Evolutionary conservation across 2,797 vertebrate species (phyloP).

Genomic region (Leptatherina wallacei): DNA sequence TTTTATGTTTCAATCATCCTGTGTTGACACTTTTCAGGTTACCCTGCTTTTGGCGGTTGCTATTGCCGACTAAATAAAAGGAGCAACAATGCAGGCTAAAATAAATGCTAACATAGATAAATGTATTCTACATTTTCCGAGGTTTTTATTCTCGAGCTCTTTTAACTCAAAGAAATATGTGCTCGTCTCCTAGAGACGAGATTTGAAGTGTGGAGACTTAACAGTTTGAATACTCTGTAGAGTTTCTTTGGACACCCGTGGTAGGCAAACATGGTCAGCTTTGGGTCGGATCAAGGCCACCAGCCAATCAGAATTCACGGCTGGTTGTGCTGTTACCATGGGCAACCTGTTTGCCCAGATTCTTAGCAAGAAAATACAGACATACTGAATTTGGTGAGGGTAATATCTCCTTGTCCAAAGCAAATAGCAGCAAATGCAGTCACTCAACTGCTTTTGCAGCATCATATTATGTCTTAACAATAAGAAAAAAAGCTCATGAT

Average conservation of each 20-base stretch:
- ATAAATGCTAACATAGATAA: not conserved
- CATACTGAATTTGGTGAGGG: slow-evolving; percentile 69
- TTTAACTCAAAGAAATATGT: not conserved
- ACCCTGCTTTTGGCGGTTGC: not conserved
- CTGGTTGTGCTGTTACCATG: slow-evolving; percentile 75
- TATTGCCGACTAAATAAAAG: not conserved
- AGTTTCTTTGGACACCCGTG: slow-evolving; percentile 64
- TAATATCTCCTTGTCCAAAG: slow-evolving; percentile 49
- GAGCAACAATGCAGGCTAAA: not conserved
- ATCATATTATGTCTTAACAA: not conserved
- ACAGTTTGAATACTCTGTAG: slow-evolving; percentile 41
- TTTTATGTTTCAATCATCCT: not conserved
- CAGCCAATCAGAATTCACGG: slow-evolving; percentile 75
- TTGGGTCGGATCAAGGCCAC: slow-evolving; percentile 64
- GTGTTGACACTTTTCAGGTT: not conserved
- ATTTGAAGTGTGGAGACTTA: slow-evolving; percentile 25
- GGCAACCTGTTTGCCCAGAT: slow-evolving; percentile 79
- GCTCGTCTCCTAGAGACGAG: not conserved
- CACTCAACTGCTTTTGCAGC: not conserved
- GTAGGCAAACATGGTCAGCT: slow-evolving; percentile 72
- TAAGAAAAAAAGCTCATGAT: not conserved
- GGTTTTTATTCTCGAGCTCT: not conserved
- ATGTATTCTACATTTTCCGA: not conserved
- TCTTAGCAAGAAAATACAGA: slow-evolving; percentile 70
- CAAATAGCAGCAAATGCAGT: slow-evolving; percentile 35